Base-by-base conservation (phyloP, 2,113 vertebrate genomes). In the Climacteris rufus region DNA sequence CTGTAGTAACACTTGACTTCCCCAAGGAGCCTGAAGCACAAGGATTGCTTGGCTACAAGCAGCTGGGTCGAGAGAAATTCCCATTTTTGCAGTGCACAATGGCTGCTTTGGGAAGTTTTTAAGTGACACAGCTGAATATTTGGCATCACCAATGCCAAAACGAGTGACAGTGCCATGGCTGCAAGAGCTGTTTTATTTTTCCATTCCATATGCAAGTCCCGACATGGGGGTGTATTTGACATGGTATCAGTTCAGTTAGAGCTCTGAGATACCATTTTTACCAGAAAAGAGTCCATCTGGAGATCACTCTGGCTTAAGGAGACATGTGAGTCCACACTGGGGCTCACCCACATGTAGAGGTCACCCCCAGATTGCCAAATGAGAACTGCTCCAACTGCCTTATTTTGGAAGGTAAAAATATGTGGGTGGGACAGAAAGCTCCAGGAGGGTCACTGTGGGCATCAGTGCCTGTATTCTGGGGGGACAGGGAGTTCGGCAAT, bases 131-230 rank as follows among this genome's bases (percentile, higher is more conserved):
- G 49, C 30, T 56, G 22, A 64, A 85, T 69, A 39, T 19, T 42
- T n/a, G n/a, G n/a, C n/a, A n/a, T n/a, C 49, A 71, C 24, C 72
- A 30, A 4, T 8, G 22, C 44, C 44, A 50, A 27, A 91, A 71
- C 1, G 3, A 80, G 69, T 4, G 16, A 78, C 59, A 53, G 78
- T 47, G 56, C 75, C 39, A 15, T 3, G 35, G 57, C 23, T 9
- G 13, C 57, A 61, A 68, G 85, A 82, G 33, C 63, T 7, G 12
- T 15, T 96, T 96, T 95, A 94, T 96, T 96, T 90, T 72, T 22
- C 81, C 69, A 40, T 65, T 91, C 70, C 63, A 5, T 64, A n/a
- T 9, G 61, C 66, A 84, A 54, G 20, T 60, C 65, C 90, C 69
- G 84, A 11, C 61, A 69, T 0, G 10, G 9, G 72, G 49, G 52